phyloP scores from a whole-genome alignment of 2,888 invertebrate species.

The Pristionchus fissidentatus region DNA sequence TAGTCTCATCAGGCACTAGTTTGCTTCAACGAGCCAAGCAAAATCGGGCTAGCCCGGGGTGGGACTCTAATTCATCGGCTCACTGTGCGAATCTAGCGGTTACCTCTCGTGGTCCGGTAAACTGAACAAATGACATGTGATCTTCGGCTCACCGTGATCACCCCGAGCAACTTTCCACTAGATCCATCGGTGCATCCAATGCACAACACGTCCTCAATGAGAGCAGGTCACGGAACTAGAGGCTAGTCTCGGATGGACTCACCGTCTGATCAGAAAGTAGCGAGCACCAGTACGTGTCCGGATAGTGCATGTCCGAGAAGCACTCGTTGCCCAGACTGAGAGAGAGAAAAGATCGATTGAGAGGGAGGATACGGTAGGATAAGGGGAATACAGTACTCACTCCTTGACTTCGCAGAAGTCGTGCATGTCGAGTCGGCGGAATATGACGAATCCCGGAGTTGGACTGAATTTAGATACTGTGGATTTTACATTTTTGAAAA shows the following conservation, averaged over 20 bases:
- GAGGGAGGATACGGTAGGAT: not conserved
- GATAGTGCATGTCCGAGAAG: slow-evolving; percentile 35
- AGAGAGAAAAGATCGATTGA: not conserved
- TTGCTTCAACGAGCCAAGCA: not conserved
- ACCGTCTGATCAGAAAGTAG: slow-evolving; percentile 29
- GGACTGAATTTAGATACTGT: too few species aligned
- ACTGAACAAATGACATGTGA: too few species aligned
- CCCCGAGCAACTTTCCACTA: slow-evolving; percentile 5
- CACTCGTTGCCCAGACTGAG: slow-evolving; percentile 25
- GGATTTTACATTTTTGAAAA: too few species aligned
- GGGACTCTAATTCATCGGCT: too few species aligned
- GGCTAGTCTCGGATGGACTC: not conserved
- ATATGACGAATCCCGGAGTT: slow-evolving; percentile 14
- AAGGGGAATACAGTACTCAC: slow-evolving; percentile 26
- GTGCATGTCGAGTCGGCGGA: slow-evolving; percentile 27
- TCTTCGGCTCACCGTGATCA: slow-evolving; percentile 40
- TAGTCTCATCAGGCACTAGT: not conserved
- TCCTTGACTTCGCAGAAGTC: slow-evolving; percentile 37
- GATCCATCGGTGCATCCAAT: slow-evolving; percentile 37
- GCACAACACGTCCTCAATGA: slow-evolving; percentile 4
- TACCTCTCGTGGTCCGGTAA: too few species aligned
- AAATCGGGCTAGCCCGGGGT: too few species aligned
- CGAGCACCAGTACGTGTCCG: slow-evolving; percentile 45
- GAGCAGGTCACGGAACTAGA: not conserved
- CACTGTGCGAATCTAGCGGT: too few species aligned